Evolutionary conservation across 2,797 vertebrate genomes (phyloP).

Genomic region (Gorsachius magnificus): DNA sequence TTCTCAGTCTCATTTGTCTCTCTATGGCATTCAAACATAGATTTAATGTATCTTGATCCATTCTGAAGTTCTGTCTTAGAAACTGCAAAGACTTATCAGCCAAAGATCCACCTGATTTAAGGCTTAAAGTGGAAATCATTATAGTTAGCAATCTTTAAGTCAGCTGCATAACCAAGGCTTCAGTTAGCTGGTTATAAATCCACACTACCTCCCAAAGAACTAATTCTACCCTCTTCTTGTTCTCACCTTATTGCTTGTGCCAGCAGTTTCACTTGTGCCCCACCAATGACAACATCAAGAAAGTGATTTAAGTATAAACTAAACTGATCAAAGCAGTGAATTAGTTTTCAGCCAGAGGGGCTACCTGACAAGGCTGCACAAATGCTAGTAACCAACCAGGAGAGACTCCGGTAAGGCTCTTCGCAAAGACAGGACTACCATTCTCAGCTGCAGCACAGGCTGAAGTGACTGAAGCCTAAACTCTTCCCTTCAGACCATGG

Average conservation of each 20-base stretch:
- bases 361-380: background rate
- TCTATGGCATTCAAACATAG: background rate
- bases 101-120: background rate
- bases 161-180: background rate
- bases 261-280: background rate
- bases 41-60: background rate
- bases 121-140: background rate
- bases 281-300: background rate
- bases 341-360: background rate
- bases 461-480: background rate
- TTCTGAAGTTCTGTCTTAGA: background rate
- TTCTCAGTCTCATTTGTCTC: background rate
- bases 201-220: background rate
- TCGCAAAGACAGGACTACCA: background rate
- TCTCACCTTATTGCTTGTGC: background rate
- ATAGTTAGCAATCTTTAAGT: background rate
- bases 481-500: background rate
- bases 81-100: background rate
- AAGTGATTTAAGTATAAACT: background rate
- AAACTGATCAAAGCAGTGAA: background rate
- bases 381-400: background rate
- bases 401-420: background rate
- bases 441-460: background rate
- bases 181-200: background rate
- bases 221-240: background rate